phyloP scores from a whole-genome alignment of 2,113 vertebrate species.

The Bungarus multicinctus region DNA sequence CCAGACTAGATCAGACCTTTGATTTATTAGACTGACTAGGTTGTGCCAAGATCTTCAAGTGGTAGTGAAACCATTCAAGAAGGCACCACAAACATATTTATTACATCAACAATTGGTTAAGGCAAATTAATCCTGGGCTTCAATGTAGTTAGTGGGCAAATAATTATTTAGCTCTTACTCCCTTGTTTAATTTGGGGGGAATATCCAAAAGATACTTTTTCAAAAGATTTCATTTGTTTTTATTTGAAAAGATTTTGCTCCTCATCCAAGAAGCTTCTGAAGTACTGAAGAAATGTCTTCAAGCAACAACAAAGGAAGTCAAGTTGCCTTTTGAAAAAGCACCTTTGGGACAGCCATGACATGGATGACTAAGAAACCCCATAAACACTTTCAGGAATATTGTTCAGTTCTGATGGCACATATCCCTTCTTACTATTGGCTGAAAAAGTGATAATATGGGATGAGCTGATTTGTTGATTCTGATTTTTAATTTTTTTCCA shows the following conservation, averaged over 20 bases:
- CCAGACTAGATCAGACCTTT: neutral
- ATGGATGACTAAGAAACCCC: neutral
- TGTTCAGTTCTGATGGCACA: neutral
- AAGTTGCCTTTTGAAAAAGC: neutral
- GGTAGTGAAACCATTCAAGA: neutral
- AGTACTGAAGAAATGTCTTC: neutral
- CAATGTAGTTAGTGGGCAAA: neutral
- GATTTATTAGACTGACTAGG: neutral
- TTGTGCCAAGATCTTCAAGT: neutral
- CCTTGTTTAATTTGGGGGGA: neutral
- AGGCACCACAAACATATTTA: neutral
- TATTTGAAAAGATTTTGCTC: neutral
- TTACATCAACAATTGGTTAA: neutral
- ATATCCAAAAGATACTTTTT: too few species aligned
- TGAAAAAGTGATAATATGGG: neutral
- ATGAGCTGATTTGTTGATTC: neutral
- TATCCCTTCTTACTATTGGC: neutral
- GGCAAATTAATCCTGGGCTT: neutral
- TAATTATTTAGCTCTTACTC: neutral
- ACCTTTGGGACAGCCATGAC: neutral
- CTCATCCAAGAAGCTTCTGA: neutral
- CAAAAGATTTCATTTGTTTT: neutral
- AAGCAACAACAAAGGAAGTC: neutral
- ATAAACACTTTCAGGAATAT: neutral
- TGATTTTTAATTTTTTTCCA: neutral